Evolutionary conservation across 30 jellyfish, hydroid and myxozoan genomes (phyloP), one percentile per base, ranked within the genome.

Genomic region (Aurelia sp.): DNA sequence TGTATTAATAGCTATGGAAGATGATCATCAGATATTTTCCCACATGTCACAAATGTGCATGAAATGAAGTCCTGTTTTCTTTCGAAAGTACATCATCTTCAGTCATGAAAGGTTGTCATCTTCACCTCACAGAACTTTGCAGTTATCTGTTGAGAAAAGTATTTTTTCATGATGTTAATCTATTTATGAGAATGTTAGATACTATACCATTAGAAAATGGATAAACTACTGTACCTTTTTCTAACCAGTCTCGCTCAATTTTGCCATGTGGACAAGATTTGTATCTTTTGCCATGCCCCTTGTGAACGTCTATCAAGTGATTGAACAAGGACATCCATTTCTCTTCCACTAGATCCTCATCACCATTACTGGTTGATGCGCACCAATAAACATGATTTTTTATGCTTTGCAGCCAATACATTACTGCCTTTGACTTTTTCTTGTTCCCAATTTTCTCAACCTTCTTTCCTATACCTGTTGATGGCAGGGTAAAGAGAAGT

Each of bases 401-500:
- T 3, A 73, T 50, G 53, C 84, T 51, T 3, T 73, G 31, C 19
- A 73, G 47, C 84, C 84, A 73, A 16, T 15, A 40, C 38, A 73
- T 4, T 8, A 73, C 40, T 13, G 4, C 51, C n/a, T 53, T 12
- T 40, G 21, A 38, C 6, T 48, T 48, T 44, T 73, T 73, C 70
- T 73, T 73, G 8, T 73, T 73, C 20, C 84, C 84, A 11, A 73
- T 73, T n/a, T n/a, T n/a, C n/a, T n/a, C n/a, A n/a, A n/a, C n/a
- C n/a, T n/a, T n/a, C n/a, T n/a, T n/a, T n/a, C n/a, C n/a, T n/a
- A n/a, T n/a, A n/a, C n/a, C n/a, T n/a, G n/a, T n/a, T n/a, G n/a
- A n/a, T n/a, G n/a, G n/a, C n/a, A n/a, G n/a, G n/a, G n/a, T n/a
- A n/a, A n/a, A n/a, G n/a, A n/a, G n/a, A n/a, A n/a, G n/a, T n/a